Base-by-base conservation (phyloP, 2,888 invertebrate species). In the Tinea pellionella region DNA sequence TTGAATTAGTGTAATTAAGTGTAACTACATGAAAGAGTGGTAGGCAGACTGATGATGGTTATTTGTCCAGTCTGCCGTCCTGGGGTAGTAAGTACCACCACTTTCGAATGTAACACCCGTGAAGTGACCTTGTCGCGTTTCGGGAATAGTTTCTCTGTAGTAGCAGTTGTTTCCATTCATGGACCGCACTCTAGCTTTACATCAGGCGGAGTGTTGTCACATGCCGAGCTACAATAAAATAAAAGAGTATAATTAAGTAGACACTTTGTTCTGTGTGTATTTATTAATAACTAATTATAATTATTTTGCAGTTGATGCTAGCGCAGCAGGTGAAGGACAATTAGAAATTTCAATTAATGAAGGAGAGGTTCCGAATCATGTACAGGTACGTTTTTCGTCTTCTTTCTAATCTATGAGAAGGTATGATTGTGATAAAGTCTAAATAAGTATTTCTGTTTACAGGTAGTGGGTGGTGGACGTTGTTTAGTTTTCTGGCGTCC, bases 341-440 rank as follows among this genome's bases (percentile, higher is more conserved):
- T 89, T 99, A 71, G 99, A 99, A 90, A 99, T 99, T 74, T 98
- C 98, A 70, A 98, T 99, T 76, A 99, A 99, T 80, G 97, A 98
- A 87, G 99, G 99, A 66, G 96, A 98, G 89, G 97, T 99, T 63
- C 98, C 99, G 57, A 99, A 99, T 89, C 97, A 98, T 80, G 98
- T 99, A 19, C 94, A 94, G 88, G 88, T 88, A 72, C 77, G 24
- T 55, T 15, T 2, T 13, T 24, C 24, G 6, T 24, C n/a, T n/a
- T n/a, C n/a, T n/a, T n/a, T n/a, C n/a, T 24, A 24, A 3, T 24
- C 3, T 24, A 24, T 67, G 64, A 61, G 43, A 58, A 59, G 60
- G 55, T 61, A 63, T 53, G 59, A 60, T 32, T 61, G 51, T 7
- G 2, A 24, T 24, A 24, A 24, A 24, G 24, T 24, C 24, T 24